Base-by-base conservation (phyloP, 2,888 invertebrate species). In the Lingula anatina region DNA sequence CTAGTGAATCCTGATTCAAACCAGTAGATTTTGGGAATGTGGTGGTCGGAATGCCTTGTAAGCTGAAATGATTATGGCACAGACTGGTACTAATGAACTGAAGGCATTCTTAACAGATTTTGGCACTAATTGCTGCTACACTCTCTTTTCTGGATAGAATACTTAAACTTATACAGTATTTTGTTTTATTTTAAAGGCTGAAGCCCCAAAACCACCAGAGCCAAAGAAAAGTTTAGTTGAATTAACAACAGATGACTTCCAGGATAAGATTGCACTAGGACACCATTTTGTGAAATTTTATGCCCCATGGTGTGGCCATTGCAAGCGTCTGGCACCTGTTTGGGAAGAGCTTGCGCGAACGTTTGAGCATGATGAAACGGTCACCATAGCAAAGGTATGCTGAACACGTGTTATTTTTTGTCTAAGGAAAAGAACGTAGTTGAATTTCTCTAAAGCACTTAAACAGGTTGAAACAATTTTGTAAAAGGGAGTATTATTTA, bases 291-390 rank as follows among this genome's bases (percentile, higher is more conserved):
- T 94, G 3, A 90, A 92, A 79, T 93, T 93, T 76, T 94, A 87
- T 78, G 89, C 89, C 0, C 91, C 93, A 0, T 93, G 93, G 93
- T 93, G 93, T 75, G 81, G 86, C 49, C 88, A 89, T 65, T 92
- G 91, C 64, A 77, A 90, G 84, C 84, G 83, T 71, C 77, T 93
- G 63, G 89, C 90, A 0, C 89, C 90, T 9, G 82, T 84, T 0
- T 94, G 93, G 93, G 86, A 90, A 31, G 83, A 87, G 46, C 77
- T 94, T 42, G 91, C 88, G 0, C 82, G 84, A 40, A 82, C 84
- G 37, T 83, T 86, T 55, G 81, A 84, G 51, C 80, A 83, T 60
- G 85, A 87, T 62, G 79, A 82, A 21, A 80, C 82, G 51, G 84
- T 90, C 18, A 83, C 83, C 52, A 85, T 93, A 56, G 86, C 86